Base-by-base conservation (phyloP, 2,888 invertebrate genomes). In the Lampropteryx suffumata region DNA sequence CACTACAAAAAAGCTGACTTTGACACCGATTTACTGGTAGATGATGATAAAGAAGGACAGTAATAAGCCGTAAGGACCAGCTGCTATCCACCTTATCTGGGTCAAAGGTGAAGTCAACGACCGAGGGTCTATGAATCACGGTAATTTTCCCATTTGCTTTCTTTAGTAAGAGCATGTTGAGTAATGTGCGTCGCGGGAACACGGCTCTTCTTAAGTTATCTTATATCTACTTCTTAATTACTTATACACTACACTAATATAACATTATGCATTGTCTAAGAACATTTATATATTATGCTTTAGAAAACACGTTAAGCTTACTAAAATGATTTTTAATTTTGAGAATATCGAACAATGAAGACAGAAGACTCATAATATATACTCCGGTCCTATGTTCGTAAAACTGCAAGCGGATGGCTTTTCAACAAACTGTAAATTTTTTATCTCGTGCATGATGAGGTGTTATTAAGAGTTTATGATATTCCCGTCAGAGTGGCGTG, bases 121-220 rank as follows among this genome's bases (percentile, higher is more conserved):
- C 51, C 51, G 8, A 8, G 7, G 21, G 27, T 5, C 37, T 24
- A 42, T 51, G 36, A 46, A 51, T 51, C 51, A 46, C 36, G 33
- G 41, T 51, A 41, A 51, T 51, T 51, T 46, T 13, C 51, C 43
- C 51, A 46, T 51, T 51, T 33, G 36, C 46, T 46, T 51, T 51
- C 46, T 51, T 46, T 42, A 37, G 32, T 51, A 28, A 41, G 29
- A 40, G 50, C 45, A 27, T 34, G 50, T 36, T 50, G 51, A 51
- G 46, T 46, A 14, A 42, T 42, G 45, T 41, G 45, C 35, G 41
- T 11, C 40, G 12, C 12, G 33, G 43, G 12, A 30, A 26, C 30
- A 30, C n/a, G 26, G 9, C 4, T 2, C 12, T 12, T n/a, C 8
- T 4, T 36, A 12, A 14, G 8, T 33, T 14, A 14, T 33, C 17